These are phyloP conservation scores for Yasuhikotakia modesta DNA, from an alignment of 2,797 vertebrate genomes.

Conservation along the genomic window DNA sequence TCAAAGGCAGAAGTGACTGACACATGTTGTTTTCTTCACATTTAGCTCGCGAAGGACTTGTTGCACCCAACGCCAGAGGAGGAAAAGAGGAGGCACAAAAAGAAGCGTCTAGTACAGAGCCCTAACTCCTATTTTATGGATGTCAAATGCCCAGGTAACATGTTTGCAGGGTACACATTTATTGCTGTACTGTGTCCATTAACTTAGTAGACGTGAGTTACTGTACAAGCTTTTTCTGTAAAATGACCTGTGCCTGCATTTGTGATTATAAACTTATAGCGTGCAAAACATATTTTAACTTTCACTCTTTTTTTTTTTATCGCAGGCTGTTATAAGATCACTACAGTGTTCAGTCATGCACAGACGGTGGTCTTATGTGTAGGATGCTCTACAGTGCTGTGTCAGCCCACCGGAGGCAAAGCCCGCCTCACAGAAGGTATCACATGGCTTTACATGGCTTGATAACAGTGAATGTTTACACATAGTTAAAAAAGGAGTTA, in stretches of 20 bases:
- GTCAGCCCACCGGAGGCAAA: slow-evolving; percentile 96
- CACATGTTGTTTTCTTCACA: background rate
- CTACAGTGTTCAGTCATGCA: slow-evolving; percentile 96
- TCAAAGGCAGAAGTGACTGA: background rate
- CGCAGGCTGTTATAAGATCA: slow-evolving; percentile 97
- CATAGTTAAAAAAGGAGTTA: too few relatives aligned
- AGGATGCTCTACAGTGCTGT: slow-evolving; percentile 93
- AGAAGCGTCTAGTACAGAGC: slow-evolving; percentile 93
- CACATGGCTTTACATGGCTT: too few relatives aligned
- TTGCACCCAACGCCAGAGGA: slow-evolving; percentile 91
- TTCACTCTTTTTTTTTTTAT: background rate
- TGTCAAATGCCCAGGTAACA: slow-evolving; percentile 92
- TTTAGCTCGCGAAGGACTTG: slow-evolving; percentile 90
- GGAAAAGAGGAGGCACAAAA: slow-evolving; percentile 93
- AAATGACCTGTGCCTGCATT: background rate
- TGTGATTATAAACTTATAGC: background rate
- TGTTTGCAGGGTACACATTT: background rate
- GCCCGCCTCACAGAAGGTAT: slow-evolving; percentile 97
- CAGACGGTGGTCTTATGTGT: slow-evolving; percentile 95
- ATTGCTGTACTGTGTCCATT: too few relatives aligned
- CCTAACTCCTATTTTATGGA: slow-evolving; percentile 96
- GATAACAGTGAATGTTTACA: too few relatives aligned
- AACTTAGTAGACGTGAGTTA: too few relatives aligned
- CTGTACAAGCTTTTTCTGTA: too few relatives aligned
- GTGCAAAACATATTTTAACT: too few relatives aligned